Percentiles rank a stretch among this genome's conserved stretches.
phyloP scores from a whole-genome alignment of 2,797 vertebrate genomes.

The Gymnoscopelus braueri region DNA sequence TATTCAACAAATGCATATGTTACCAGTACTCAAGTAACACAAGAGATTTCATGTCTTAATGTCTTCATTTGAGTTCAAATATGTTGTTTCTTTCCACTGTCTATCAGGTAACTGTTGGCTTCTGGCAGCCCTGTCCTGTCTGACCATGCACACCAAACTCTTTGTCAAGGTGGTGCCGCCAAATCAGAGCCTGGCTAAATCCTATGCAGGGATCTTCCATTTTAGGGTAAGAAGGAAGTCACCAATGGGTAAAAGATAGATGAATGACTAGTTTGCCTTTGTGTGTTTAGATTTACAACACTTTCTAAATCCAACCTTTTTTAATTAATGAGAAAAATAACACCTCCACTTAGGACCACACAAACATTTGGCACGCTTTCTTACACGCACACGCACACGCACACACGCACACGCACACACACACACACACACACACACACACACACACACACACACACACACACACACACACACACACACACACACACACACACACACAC shows the following conservation, averaged over 20 bases:
- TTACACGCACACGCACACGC: conserved; percentile 11
- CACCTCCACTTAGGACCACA: conserved; percentile 17
- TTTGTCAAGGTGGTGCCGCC: conserved; percentile 82
- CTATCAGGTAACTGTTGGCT: conserved; percentile 85
- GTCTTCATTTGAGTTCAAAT: conserved; percentile 1
- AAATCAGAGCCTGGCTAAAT: conserved; percentile 73
- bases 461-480: conserved; percentile 8
- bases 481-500: conserved; percentile 1
- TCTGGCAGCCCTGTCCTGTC: conserved; percentile 82
- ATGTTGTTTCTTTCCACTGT: conserved; percentile 13
- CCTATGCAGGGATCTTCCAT: conserved; percentile 82
- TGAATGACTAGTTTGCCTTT: no score
- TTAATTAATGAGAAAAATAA: conserved; percentile 29
- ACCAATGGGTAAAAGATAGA: neutral
- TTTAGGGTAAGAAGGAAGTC: conserved; percentile 71
- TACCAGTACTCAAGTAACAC: neutral
- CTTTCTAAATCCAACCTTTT: no score
- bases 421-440: conserved; percentile 7
- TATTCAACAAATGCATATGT: neutral
- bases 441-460: neutral
- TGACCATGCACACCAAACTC: conserved; percentile 79
- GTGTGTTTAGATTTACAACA: conserved; percentile 4
- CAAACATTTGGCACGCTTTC: conserved; percentile 46
- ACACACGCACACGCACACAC: neutral
- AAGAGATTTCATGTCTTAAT: neutral